Evolutionary conservation across 2,113 vertebrate species (phyloP).

Genomic region (Calypte anna): DNA sequence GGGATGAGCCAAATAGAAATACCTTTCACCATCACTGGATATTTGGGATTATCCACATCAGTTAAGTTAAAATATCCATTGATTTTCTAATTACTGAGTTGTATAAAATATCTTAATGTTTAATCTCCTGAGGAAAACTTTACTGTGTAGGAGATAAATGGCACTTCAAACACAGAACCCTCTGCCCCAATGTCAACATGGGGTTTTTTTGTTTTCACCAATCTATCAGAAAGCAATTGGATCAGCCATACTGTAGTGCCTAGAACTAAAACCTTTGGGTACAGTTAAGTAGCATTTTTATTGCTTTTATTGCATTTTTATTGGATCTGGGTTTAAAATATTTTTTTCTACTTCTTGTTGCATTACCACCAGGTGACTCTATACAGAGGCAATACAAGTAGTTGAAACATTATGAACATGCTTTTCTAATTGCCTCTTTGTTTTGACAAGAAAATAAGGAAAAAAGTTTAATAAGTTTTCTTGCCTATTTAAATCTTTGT

Average conservation of each 20-base stretch:
- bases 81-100: not conserved
- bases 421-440: slow-evolving; percentile 8
- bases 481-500: not conserved
- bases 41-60: not conserved
- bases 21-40: not conserved
- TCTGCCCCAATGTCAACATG: accelerated
- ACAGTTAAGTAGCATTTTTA: not conserved
- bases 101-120: not conserved
- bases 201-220: not conserved
- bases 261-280: not conserved
- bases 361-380: slow-evolving; percentile 13
- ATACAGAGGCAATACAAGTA: not conserved
- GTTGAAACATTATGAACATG: not conserved
- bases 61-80: not conserved
- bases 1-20: not conserved
- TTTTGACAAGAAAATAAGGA: not conserved
- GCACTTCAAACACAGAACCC: not conserved
- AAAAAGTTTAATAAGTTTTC: not conserved
- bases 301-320: not conserved
- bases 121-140: not conserved
- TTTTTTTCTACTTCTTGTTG: not conserved
- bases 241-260: not conserved
- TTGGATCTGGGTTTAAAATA: not conserved
- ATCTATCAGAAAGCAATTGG: not conserved
- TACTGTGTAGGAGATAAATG: not conserved